phyloP scores from a whole-genome alignment of 2,113 vertebrate species.

The Pyrgilauda ruficollis region DNA sequence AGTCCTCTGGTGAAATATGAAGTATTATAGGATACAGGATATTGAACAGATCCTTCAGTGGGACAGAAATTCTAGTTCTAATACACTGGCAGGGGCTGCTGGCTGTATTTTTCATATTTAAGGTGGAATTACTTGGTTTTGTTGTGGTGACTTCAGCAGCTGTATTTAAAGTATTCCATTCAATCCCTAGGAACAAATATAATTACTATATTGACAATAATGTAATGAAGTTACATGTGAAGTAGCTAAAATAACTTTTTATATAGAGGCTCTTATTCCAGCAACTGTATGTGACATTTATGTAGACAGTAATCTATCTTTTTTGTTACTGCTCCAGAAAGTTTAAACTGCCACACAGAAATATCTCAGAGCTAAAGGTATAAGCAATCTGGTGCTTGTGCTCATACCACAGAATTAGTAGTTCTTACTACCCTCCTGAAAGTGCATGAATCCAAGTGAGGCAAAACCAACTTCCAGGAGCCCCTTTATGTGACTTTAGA shows the following conservation, averaged over 20 bases:
- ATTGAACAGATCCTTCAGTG: neutral
- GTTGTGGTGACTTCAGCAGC: neutral
- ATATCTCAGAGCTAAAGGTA: neutral
- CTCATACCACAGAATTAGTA: neutral
- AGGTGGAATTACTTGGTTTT: neutral
- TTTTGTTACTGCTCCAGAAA: neutral
- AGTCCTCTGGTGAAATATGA: neutral
- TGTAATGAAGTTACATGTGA: neutral
- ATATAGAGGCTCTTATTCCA: neutral
- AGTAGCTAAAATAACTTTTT: neutral
- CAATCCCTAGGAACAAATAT: neutral
- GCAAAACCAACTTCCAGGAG: neutral
- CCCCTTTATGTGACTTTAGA: neutral
- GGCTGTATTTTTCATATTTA: neutral
- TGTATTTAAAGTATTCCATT: neutral
- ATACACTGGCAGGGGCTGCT: neutral
- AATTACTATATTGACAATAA: neutral
- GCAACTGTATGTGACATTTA: neutral
- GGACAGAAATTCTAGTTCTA: neutral
- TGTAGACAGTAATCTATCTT: neutral
- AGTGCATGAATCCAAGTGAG: neutral
- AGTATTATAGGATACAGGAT: neutral
- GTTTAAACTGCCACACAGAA: neutral
- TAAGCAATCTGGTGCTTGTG: neutral
- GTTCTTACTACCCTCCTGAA: neutral